Evolutionary conservation across 2,113 vertebrate genomes (phyloP).

Genomic region (Lethenteron camtschaticum): DNA sequence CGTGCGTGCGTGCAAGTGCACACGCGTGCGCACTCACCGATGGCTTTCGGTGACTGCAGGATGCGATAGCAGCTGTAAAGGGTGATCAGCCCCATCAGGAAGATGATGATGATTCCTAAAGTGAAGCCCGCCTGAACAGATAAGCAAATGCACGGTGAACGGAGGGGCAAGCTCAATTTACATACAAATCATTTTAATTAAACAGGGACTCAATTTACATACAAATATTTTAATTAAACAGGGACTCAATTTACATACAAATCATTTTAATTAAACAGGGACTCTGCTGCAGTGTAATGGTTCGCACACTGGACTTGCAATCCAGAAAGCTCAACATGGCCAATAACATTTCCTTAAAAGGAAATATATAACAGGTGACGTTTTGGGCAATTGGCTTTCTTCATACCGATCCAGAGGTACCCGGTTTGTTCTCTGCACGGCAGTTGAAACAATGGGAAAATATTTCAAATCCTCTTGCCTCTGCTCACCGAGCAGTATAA

Average conservation of each 20-base stretch:
- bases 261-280: not conserved
- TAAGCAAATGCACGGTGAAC: constrained; percentile 7
- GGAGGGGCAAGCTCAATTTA: not conserved
- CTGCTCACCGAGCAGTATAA: too few species aligned
- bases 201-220: not conserved
- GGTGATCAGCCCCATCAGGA: constrained; percentile 53
- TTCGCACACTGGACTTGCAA: not conserved
- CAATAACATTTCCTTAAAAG: too few species aligned
- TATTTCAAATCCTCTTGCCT: too few species aligned
- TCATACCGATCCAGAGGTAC: too few species aligned
- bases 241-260: not conserved
- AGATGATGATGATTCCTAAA: constrained; percentile 45
- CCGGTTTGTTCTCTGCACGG: too few species aligned
- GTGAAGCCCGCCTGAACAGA: constrained; percentile 66
- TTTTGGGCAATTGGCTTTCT: too few species aligned
- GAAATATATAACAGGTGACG: too few species aligned
- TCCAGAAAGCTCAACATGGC: too few species aligned
- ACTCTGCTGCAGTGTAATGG: not conserved
- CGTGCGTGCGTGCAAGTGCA: too few species aligned
- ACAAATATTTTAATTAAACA: not conserved
- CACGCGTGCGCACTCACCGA: constrained; percentile 35
- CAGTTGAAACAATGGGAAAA: too few species aligned
- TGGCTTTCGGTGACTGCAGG: constrained; percentile 50
- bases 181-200: not conserved
- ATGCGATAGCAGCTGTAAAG: constrained; percentile 83